Evolutionary conservation across 2,888 invertebrate species (phyloP).

Genomic region (Caenorhabditis macrosperma): DNA sequence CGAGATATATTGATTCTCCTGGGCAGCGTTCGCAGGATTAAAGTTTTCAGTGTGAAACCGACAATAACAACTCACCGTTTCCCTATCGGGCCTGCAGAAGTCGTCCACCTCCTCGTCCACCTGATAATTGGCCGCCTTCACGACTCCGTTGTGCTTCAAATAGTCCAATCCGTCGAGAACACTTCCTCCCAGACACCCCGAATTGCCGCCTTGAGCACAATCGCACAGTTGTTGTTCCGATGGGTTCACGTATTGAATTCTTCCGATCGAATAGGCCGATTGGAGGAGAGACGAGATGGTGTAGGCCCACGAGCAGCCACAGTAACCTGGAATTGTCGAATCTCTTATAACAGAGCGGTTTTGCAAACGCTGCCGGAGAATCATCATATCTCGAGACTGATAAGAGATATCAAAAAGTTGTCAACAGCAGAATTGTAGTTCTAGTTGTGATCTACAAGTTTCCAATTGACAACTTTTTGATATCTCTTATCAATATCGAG

Average conservation of each 20-base stretch:
- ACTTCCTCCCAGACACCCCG: constrained; percentile 26
- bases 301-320: constrained; percentile 41
- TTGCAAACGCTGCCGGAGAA: no score
- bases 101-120: constrained; percentile 12
- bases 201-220: constrained; percentile 40
- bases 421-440: no score
- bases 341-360: no score
- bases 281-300: constrained; percentile 22
- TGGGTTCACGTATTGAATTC: constrained; percentile 1
- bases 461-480: no score
- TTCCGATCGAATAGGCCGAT: constrained; percentile 17
- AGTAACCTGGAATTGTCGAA: constrained; percentile 19
- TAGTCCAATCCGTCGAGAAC: constrained; percentile 24
- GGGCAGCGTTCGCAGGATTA: no score
- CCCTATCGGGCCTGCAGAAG: constrained; percentile 10
- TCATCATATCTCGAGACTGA: no score
- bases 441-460: no score
- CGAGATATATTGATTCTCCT: no score
- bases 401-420: no score
- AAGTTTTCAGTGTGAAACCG: no score
- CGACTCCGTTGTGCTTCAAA: constrained; percentile 13
- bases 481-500: no score
- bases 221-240: constrained; percentile 39
- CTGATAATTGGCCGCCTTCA: constrained; percentile 22
- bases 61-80: constrained; percentile 12